A percentile compares a stretch with the other conserved stretches of the same genome.
Evolutionary conservation across 2,888 invertebrate species (phyloP).

Genomic region (Chloroclystis v-ata): DNA sequence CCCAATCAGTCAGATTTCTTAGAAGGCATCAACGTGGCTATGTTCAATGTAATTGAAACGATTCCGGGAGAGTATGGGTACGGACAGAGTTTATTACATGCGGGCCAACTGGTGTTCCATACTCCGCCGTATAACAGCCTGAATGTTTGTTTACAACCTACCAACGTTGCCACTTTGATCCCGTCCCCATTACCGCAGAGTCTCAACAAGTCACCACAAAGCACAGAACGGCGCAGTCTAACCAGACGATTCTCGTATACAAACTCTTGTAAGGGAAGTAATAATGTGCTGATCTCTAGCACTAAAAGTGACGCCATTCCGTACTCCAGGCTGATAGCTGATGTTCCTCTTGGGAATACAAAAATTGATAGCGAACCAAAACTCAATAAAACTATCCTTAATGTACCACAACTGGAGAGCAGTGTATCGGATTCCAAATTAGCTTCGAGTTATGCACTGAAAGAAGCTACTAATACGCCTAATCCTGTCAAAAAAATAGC

Average conservation of each 20-base stretch:
- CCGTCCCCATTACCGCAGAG: conserved; percentile 67
- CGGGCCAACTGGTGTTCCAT: conserved; percentile 91
- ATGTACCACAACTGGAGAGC: conserved; percentile 83
- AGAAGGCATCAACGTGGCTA: conserved; percentile 90
- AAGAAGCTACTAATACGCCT: conserved; percentile 57
- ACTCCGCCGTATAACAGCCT: conserved; percentile 91
- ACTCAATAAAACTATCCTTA: conserved; percentile 77
- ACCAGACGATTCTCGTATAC: conserved; percentile 72
- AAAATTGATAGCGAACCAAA: conserved; percentile 86
- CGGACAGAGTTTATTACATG: conserved; percentile 94
- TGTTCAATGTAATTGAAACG: conserved; percentile 84
- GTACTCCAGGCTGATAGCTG: conserved; percentile 87
- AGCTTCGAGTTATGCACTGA: conserved; percentile 85
- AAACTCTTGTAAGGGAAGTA: conserved; percentile 67
- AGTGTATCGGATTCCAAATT: conserved; percentile 91
- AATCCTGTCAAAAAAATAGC: conserved; percentile 46
- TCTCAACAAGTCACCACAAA: conserved; percentile 62
- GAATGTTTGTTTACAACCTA: conserved; percentile 86
- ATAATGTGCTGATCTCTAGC: conserved; percentile 61
- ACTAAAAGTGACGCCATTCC: conserved; percentile 83
- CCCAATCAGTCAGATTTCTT: conserved; percentile 88
- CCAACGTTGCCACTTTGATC: conserved; percentile 62
- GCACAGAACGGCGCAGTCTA: conserved; percentile 61
- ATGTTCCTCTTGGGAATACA: conserved; percentile 71
- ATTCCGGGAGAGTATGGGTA: conserved; percentile 91